These are phyloP conservation scores for Acanthoscelides obtectus DNA, from an alignment of 2,888 invertebrate genomes.

Conservation along the genomic window DNA sequence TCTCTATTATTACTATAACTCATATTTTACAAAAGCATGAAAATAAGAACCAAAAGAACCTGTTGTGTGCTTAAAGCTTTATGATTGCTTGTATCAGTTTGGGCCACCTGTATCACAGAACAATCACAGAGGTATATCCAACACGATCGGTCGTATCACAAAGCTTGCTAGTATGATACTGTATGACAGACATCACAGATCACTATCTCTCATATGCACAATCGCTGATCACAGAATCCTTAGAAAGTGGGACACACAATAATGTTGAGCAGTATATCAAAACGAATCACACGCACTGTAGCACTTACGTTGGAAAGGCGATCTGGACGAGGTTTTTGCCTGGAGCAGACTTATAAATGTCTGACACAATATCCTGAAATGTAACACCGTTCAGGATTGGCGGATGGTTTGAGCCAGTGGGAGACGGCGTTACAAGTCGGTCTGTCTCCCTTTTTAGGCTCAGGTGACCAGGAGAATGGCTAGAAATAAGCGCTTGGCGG, in stretches of 20 bases:
- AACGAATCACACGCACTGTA: slow-evolving; percentile 16
- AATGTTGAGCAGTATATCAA: slow-evolving; percentile 17
- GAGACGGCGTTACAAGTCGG: slow-evolving; percentile 47
- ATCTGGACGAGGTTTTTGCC: slow-evolving; percentile 82
- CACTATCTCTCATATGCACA: slow-evolving; percentile 11
- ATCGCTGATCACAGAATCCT: slow-evolving; percentile 12
- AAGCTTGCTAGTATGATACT: slow-evolving; percentile 35
- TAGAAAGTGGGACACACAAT: slow-evolving; percentile 18
- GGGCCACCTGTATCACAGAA: slow-evolving; percentile 1
- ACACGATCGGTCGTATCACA: slow-evolving; percentile 9
- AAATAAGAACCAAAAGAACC: not conserved
- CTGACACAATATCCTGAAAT: slow-evolving; percentile 71
- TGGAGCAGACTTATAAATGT: slow-evolving; percentile 71
- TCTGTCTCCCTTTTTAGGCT: slow-evolving; percentile 63
- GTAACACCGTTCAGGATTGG: slow-evolving; percentile 51
- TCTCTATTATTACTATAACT: too few species aligned
- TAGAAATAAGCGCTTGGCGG: slow-evolving; percentile 35
- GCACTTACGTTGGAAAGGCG: slow-evolving; percentile 95
- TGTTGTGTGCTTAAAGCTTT: not conserved
- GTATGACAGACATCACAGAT: slow-evolving; percentile 18
- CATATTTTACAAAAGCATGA: not conserved
- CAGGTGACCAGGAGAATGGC: slow-evolving; percentile 44
- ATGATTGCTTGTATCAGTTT: not conserved
- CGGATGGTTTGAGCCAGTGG: slow-evolving; percentile 45
- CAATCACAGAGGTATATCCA: slow-evolving; percentile 11